A percentile compares a stretch with the other conserved stretches of the same genome.
These are phyloP conservation scores for Dendrolimus houi DNA, from an alignment of 2,888 invertebrate species.

Conservation along the genomic window DNA sequence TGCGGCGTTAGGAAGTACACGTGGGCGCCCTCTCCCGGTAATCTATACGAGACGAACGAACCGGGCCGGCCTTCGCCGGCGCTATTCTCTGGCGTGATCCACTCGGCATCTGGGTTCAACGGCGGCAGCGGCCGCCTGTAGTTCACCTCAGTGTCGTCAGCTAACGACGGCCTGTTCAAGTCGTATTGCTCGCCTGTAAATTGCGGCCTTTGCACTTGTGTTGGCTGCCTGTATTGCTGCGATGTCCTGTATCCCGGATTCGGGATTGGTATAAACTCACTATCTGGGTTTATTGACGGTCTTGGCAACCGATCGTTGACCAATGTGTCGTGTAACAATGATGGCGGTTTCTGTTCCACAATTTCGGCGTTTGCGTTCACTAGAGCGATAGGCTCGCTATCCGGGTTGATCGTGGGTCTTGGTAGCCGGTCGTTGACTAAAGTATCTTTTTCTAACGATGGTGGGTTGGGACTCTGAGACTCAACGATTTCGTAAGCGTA, in stretches of 20 bases:
- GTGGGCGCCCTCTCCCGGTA: constrained; percentile 86
- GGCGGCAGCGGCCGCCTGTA: constrained; percentile 75
- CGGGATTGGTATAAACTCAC: constrained; percentile 76
- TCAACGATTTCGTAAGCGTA: constrained; percentile 69
- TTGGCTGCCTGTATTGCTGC: constrained; percentile 44
- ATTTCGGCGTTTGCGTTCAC: constrained; percentile 42
- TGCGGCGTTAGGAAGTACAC: constrained; percentile 88
- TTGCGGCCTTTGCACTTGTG: constrained; percentile 48
- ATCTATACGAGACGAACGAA: constrained; percentile 82
- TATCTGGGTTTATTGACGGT: constrained; percentile 82
- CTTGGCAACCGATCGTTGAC: constrained; percentile 84
- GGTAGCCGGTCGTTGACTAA: constrained; percentile 83
- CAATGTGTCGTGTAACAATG: constrained; percentile 79
- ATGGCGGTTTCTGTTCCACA: constrained; percentile 50
- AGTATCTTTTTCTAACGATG: constrained; percentile 80
- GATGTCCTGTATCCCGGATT: constrained; percentile 56
- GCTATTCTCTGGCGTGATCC: constrained; percentile 67
- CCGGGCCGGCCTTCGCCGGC: constrained; percentile 67
- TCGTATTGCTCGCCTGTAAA: constrained; percentile 60
- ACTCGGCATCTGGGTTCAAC: constrained; percentile 77
- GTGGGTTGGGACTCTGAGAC: constrained; percentile 45
- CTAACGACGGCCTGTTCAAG: constrained; percentile 52
- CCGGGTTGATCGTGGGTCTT: constrained; percentile 80
- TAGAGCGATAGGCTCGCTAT: constrained; percentile 75
- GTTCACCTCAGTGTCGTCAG: constrained; percentile 73